These are phyloP conservation scores for Neoitamus cyanurus DNA, from an alignment of 2,888 invertebrate genomes.

Conservation along the genomic window DNA sequence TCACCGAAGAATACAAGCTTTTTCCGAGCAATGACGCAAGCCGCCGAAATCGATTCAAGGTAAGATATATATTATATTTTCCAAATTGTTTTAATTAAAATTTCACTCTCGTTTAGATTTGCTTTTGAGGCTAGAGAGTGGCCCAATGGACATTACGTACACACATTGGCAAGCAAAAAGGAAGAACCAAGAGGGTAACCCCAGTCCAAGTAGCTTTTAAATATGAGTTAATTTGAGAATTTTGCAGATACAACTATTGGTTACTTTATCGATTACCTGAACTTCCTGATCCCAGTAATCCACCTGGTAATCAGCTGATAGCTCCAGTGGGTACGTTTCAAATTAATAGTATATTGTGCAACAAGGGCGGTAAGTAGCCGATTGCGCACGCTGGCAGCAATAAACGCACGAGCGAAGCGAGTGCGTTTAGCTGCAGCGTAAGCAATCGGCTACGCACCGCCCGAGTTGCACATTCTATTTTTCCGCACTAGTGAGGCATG, in stretches of 20 bases:
- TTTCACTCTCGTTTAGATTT: slow-evolving; percentile 67
- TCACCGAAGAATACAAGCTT: slow-evolving; percentile 78
- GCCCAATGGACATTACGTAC: slow-evolving; percentile 93
- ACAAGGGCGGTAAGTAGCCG: no score
- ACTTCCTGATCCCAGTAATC: slow-evolving; percentile 81
- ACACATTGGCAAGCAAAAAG: slow-evolving; percentile 75
- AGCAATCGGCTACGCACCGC: no score
- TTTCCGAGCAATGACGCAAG: slow-evolving; percentile 83
- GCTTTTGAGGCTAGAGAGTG: slow-evolving; percentile 86
- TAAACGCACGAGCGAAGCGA: no score
- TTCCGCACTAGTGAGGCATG: no score
- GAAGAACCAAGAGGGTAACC: slow-evolving; percentile 66
- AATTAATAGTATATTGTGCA: no score
- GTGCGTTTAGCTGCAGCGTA: no score
- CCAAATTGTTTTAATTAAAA: no score
- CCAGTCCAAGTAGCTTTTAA: background rate
- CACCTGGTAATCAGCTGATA: slow-evolving; percentile 87
- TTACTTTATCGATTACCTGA: slow-evolving; percentile 84
- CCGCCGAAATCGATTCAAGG: slow-evolving; percentile 80
- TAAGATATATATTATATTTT: no score
- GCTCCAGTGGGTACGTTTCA: slow-evolving; percentile 82
- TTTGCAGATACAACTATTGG: slow-evolving; percentile 85
- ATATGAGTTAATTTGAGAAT: background rate
- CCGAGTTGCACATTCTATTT: no score
- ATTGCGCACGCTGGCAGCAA: no score